Base-by-base conservation (phyloP, 2,888 invertebrate species). In the Ectemnius continuus region DNA sequence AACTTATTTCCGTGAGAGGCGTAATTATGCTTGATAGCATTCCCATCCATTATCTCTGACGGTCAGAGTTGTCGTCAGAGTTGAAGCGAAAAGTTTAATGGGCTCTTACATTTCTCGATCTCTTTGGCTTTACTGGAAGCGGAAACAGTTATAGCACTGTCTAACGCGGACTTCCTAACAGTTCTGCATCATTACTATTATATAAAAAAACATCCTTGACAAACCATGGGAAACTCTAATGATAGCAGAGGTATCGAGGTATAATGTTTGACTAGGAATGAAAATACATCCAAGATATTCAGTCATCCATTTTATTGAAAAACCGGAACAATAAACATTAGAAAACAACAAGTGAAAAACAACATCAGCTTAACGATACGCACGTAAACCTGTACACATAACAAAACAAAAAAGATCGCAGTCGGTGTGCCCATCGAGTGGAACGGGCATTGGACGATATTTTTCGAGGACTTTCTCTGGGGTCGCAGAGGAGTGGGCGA, bases 271-370 rank as follows among this genome's bases (percentile, higher is more conserved):
- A 52, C 6, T 52, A 16, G 36, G 6, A 14, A 52, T 52, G 6
- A 11, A 14, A 52, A 14, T n/a, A 52, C 6, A 14, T 6, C 23
- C 2, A 14, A n/a, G 28, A 16, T 58, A 63, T 18, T 64, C 76
- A 78, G 76, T 4, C 28, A 70, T 62, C 16, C n/a, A 36, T 82
- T 84, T 85, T 85, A 84, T 85, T 84, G 52, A 64, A 84, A 84
- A 85, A 82, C 47, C 62, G 66, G 28, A 72, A 74, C 73, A 76
- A 56, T 58, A 75, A 78, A 52, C 52, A 16, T 59, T 61, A 74
- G 73, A 71, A 82, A 82, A 79, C 69, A 74, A 23, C 62, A 63
- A 64, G 56, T 36, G 4, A 16, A 23, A 20, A 52, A 26, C 61
- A 65, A 75, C 69, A 62, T 58, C 18, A 58, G 58, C 48, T 69